Evolutionary conservation across 2,888 invertebrate genomes (phyloP).

Genomic region (Magallana nippona): DNA sequence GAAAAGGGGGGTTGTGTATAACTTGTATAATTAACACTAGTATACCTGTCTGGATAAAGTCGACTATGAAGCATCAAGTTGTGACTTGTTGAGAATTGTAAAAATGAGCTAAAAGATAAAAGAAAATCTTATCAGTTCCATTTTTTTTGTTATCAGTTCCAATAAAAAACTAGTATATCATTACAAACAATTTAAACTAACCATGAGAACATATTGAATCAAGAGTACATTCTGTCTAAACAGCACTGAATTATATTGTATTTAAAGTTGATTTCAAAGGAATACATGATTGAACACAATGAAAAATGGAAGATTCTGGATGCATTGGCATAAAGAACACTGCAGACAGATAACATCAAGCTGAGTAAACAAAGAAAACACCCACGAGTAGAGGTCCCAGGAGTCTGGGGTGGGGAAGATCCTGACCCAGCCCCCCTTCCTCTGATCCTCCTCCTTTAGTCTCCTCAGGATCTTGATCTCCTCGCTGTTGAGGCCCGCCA

Average conservation of each 20-base stretch:
- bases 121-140: not conserved
- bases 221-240: too few species aligned
- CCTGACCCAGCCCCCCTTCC: slow-evolving; percentile 92
- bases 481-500: slow-evolving; percentile 85
- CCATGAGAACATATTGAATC: too few species aligned
- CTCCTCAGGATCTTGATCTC: slow-evolving; percentile 89
- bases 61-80: slow-evolving; percentile 78
- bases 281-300: too few species aligned
- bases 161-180: not conserved
- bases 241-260: too few species aligned
- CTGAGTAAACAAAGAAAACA: not conserved
- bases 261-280: too few species aligned
- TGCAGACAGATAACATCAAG: too few species aligned
- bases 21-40: not conserved
- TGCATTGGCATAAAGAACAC: too few species aligned
- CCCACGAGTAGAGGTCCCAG: slow-evolving; percentile 83
- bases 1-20: not conserved
- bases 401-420: slow-evolving; percentile 94
- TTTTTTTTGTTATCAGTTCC: not conserved
- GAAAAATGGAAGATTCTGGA: too few species aligned
- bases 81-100: slow-evolving; percentile 76
- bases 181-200: not conserved
- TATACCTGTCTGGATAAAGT: slow-evolving; percentile 77
- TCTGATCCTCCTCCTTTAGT: slow-evolving; percentile 88
- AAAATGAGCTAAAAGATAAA: slow-evolving; percentile 69